A percentile compares a stretch with the other conserved stretches of the same genome.
These are phyloP conservation scores for Sphaerodactylus townsendi DNA, from an alignment of 2,113 vertebrate species.

Conservation along the genomic window DNA sequence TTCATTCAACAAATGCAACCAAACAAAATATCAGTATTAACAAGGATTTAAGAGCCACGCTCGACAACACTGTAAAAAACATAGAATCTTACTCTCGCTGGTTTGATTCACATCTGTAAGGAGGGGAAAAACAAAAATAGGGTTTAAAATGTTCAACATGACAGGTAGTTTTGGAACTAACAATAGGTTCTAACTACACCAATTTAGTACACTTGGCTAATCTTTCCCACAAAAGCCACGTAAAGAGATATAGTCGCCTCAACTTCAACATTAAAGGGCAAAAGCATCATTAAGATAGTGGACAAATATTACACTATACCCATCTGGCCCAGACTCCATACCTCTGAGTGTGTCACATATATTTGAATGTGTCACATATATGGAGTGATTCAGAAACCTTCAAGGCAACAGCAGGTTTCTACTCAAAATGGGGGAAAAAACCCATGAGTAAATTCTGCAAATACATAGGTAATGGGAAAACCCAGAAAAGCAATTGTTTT, in stretches of 20 bases:
- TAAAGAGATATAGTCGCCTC: background rate
- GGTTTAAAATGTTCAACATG: constrained; percentile 24
- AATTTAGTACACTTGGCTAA: background rate
- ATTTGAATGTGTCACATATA: background rate
- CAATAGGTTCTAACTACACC: background rate
- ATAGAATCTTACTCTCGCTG: constrained; percentile 63
- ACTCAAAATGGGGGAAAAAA: background rate
- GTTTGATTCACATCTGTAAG: constrained; percentile 61
- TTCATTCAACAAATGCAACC: background rate
- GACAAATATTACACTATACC: too few species aligned
- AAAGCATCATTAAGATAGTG: too few species aligned
- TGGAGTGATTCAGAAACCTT: background rate
- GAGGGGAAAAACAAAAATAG: constrained; percentile 44
- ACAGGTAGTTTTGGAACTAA: background rate
- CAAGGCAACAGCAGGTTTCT: background rate
- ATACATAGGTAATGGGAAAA: background rate
- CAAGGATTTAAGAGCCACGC: background rate
- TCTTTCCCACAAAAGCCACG: background rate
- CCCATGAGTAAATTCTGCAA: background rate
- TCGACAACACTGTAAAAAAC: constrained; percentile 48
- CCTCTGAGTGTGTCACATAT: background rate
- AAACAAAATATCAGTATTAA: background rate
- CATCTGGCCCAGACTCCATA: too few species aligned
- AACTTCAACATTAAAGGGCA: too few species aligned
- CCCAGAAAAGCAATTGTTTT: background rate